Conservation (phyloP, 2,888 invertebrate genomes). For the Hemithea aestivaria region DNA sequence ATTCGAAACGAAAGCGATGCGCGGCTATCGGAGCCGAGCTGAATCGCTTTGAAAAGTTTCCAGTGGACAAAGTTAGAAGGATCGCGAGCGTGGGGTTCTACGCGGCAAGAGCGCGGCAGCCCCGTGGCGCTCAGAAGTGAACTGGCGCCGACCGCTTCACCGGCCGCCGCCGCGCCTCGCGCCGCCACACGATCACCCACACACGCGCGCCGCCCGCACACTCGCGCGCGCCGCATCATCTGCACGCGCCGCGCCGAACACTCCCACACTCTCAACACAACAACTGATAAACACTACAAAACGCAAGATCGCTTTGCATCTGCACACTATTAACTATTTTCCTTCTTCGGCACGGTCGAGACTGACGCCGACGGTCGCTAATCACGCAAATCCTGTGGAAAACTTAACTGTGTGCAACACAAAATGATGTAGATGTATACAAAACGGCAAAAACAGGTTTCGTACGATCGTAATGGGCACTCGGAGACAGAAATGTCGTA, state of each 20-base stretch:
- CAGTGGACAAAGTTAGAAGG: conserved; percentile 72
- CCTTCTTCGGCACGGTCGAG: conserved; percentile 34
- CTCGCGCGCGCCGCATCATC: conserved; percentile 34
- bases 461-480: conserved; percentile 29
- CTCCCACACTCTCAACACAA: conserved; percentile 41
- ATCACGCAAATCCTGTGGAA: conserved; percentile 14
- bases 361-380: conserved; percentile 6
- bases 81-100: conserved; percentile 64
- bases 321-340: conserved; percentile 54
- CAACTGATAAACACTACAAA: conserved; percentile 72
- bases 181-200: conserved; percentile 61
- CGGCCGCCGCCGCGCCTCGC: conserved; percentile 52
- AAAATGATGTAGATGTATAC: conserved; percentile 19
- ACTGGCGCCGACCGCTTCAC: conserved; percentile 55
- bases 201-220: conserved; percentile 37
- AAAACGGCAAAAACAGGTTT: conserved; percentile 31
- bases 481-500: conserved; percentile 31
- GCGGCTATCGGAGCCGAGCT: conserved; percentile 47
- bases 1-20: conserved; percentile 45
- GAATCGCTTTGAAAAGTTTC: conserved; percentile 73
- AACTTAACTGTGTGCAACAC: conserved; percentile 15
- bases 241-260: conserved; percentile 35
- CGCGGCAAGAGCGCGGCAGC: conserved; percentile 61
- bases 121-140: conserved; percentile 65
- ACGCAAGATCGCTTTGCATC: conserved; percentile 63